phyloP scores from a whole-genome alignment of 2,888 invertebrate genomes.

The Thyatira batis region DNA sequence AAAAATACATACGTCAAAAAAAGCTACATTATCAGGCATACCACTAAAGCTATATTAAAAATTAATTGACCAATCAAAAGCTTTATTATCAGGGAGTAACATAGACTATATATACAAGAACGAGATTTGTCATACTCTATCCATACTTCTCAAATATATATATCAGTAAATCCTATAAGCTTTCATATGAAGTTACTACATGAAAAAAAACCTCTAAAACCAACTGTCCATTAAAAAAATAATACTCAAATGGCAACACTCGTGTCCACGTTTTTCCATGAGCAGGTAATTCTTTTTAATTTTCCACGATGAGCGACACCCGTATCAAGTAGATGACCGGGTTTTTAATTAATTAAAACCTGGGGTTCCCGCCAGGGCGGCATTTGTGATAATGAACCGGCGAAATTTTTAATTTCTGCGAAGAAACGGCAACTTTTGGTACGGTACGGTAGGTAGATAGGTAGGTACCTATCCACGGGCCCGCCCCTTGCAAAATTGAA shows the following conservation, averaged over 20 bases:
- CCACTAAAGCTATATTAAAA: too few relatives aligned
- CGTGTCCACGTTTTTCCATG: neutral
- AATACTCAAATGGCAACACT: neutral
- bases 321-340: slow-evolving; percentile 39
- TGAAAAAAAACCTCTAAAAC: neutral
- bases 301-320: slow-evolving; percentile 15
- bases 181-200: too few relatives aligned
- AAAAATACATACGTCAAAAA: too few relatives aligned
- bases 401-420: slow-evolving; percentile 30
- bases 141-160: too few relatives aligned
- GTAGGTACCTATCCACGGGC: too few relatives aligned
- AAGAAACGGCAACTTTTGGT: neutral
- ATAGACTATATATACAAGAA: too few relatives aligned
- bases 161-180: too few relatives aligned
- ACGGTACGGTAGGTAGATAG: too few relatives aligned
- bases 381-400: slow-evolving; percentile 45
- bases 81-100: too few relatives aligned
- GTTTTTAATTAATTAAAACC: slow-evolving; percentile 55
- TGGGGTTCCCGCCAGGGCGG: slow-evolving; percentile 31
- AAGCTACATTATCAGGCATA: too few relatives aligned
- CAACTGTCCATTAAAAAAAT: neutral
- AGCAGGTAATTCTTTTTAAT: neutral
- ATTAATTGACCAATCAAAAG: too few relatives aligned
- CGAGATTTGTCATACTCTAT: too few relatives aligned
- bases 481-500: slow-evolving; percentile 28